Evolutionary conservation across 2,888 invertebrate species (phyloP).

Genomic region (Lissocephala sabroskyi): DNA sequence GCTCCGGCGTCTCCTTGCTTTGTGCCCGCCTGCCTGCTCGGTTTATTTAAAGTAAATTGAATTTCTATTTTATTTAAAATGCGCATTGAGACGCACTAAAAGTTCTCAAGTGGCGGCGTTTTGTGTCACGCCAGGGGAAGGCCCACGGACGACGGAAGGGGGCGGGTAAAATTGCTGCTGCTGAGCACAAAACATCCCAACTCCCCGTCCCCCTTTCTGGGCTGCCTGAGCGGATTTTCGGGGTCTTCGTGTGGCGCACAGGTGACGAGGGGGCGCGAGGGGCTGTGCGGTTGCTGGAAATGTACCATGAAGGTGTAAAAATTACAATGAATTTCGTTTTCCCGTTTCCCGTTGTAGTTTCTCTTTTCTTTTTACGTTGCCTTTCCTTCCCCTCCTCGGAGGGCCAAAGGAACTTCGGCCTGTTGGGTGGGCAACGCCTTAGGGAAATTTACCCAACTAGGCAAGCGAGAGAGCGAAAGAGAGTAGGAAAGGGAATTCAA

Average conservation of each 20-base stretch:
- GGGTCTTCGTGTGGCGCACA: neutral
- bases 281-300: constrained; percentile 20
- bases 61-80: constrained; percentile 66
- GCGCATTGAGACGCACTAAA: constrained; percentile 66
- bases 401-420: no score
- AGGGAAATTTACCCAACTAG: no score
- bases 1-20: neutral
- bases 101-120: constrained; percentile 54
- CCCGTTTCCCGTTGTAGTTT: constrained; percentile 21
- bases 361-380: neutral
- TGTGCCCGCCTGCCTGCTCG: constrained; percentile 20
- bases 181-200: neutral
- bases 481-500: no score
- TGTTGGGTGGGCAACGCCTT: no score
- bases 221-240: neutral
- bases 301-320: constrained; percentile 56
- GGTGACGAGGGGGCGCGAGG: neutral
- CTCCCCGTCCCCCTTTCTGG: neutral
- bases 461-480: no score
- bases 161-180: neutral
- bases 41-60: constrained; percentile 63
- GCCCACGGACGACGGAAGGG: neutral
- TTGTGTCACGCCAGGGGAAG: constrained; percentile 15
- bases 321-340: no score
- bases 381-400: no score